Percentiles rank a stretch among this genome's conserved stretches.
These are phyloP conservation scores for Pitangus sulphuratus DNA, from an alignment of 2,797 vertebrate species.

Conservation along the genomic window DNA sequence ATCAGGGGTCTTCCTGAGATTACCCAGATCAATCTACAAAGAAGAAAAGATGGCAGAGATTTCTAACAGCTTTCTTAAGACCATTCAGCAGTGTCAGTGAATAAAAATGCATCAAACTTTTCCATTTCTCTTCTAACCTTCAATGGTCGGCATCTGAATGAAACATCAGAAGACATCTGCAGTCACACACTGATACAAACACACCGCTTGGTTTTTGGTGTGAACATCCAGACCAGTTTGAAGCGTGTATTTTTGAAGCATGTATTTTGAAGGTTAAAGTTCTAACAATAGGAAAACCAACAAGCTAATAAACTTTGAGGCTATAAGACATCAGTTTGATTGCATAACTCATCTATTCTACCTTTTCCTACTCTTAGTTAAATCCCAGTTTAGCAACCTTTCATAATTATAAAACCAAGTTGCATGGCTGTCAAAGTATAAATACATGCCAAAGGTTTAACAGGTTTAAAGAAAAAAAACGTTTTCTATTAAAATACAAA, in stretches of 20 bases:
- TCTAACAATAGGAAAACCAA: background rate
- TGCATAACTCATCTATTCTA: background rate
- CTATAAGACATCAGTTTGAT: background rate
- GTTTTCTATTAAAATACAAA: background rate
- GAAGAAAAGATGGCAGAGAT: background rate
- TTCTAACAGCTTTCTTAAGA: background rate
- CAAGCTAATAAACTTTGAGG: background rate
- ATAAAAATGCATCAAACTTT: background rate
- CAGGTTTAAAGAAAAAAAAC: background rate
- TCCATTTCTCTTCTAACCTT: background rate
- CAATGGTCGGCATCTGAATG: background rate
- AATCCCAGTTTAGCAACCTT: background rate
- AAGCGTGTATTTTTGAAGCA: background rate
- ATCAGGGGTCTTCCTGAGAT: background rate
- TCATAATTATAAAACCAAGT: background rate
- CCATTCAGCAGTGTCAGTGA: background rate
- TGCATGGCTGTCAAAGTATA: background rate
- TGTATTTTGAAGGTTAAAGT: background rate
- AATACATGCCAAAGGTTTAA: background rate
- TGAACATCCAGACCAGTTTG: background rate
- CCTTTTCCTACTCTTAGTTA: background rate
- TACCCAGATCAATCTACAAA: background rate
- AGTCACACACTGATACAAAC: fast-evolving
- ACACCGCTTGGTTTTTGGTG: background rate
- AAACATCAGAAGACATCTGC: background rate